Evolutionary conservation across 2,113 vertebrate species (phyloP).

Genomic region (Blennius ocellaris): DNA sequence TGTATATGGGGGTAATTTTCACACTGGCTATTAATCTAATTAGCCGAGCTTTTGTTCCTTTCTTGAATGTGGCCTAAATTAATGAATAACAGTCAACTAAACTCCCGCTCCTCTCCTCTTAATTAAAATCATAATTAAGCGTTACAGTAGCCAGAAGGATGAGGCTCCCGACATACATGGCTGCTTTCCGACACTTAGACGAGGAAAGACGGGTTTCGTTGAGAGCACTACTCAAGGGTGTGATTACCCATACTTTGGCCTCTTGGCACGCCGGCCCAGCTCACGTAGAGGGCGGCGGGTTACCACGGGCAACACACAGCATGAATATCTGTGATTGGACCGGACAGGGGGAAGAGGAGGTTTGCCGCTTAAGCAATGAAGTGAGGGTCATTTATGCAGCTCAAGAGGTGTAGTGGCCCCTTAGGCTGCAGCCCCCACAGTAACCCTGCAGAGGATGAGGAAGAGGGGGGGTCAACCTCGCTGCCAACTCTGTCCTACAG

Average conservation of each 20-base stretch:
- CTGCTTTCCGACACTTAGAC: slow-evolving; percentile 57
- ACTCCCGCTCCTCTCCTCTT: slow-evolving; percentile 52
- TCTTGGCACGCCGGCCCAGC: slow-evolving; percentile 53
- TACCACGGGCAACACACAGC: slow-evolving; percentile 66
- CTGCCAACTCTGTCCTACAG: slow-evolving; percentile 59
- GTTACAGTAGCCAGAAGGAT: slow-evolving; percentile 66
- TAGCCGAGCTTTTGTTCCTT: slow-evolving; percentile 55
- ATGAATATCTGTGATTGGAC: slow-evolving; percentile 67
- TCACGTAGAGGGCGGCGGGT: slow-evolving; percentile 48
- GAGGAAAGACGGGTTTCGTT: slow-evolving; percentile 62
- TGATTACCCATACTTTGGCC: slow-evolving; percentile 62
- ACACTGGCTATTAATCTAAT: slow-evolving; percentile 50
- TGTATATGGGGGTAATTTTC: slow-evolving; percentile 7
- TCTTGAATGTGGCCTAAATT: slow-evolving; percentile 58
- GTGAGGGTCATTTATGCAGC: slow-evolving; percentile 60
- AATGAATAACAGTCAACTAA: slow-evolving; percentile 61
- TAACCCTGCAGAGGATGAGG: slow-evolving; percentile 38
- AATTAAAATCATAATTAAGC: slow-evolving; percentile 78
- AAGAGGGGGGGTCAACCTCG: slow-evolving; percentile 43
- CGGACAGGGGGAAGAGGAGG: slow-evolving; percentile 61
- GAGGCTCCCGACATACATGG: slow-evolving; percentile 37
- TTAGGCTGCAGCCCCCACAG: slow-evolving; percentile 25
- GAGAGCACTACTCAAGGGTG: slow-evolving; percentile 63
- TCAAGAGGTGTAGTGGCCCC: slow-evolving; percentile 58
- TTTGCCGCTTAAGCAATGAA: slow-evolving; percentile 66